These are phyloP conservation scores for Alloscopus bannaensis DNA, from an alignment of 2,888 invertebrate species.

Conservation along the genomic window DNA sequence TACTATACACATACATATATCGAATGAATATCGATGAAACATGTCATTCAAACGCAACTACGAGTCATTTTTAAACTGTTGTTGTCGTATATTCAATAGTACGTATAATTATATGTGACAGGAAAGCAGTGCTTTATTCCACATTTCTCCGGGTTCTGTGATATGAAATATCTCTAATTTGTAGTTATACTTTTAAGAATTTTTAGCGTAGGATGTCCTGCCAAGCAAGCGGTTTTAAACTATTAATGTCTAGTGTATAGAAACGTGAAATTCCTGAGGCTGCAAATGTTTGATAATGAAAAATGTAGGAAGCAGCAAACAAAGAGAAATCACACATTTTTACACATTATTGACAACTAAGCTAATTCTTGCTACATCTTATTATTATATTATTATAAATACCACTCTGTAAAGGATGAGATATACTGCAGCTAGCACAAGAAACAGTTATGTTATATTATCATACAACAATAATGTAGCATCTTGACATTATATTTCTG, in stretches of 20 bases:
- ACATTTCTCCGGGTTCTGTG: slow-evolving; percentile 56
- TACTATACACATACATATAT: no score
- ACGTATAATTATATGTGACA: slow-evolving; percentile 15
- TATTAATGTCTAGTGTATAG: neutral
- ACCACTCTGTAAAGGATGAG: no score
- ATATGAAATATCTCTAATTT: slow-evolving; percentile 38
- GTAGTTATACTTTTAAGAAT: neutral
- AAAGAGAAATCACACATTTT: neutral
- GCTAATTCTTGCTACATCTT: no score
- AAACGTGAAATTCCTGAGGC: neutral
- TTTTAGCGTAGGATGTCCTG: neutral
- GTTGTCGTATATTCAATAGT: no score
- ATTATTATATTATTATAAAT: no score
- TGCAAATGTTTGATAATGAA: no score
- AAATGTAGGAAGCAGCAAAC: neutral
- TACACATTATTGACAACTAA: no score
- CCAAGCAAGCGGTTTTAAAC: neutral
- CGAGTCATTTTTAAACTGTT: slow-evolving; percentile 39
- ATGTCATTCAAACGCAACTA: no score
- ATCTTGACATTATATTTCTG: neutral
- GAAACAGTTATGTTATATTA: neutral
- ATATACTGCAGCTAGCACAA: neutral
- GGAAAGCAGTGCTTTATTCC: slow-evolving; percentile 60
- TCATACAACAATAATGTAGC: no score
- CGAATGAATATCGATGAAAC: no score